phyloP scores from a whole-genome alignment of 2,797 vertebrate species.

The Labeo calbasu region DNA sequence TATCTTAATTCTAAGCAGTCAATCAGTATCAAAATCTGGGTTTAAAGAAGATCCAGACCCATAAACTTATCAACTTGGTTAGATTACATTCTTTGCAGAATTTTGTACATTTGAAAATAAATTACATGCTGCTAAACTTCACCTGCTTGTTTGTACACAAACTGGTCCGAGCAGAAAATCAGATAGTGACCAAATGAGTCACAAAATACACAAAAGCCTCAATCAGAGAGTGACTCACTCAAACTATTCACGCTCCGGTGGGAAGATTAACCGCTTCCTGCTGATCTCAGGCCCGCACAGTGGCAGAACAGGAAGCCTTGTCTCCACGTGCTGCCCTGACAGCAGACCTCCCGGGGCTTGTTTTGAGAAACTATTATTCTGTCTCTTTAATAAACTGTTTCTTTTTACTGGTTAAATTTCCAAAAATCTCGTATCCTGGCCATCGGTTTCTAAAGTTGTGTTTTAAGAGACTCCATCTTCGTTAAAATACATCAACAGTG shows the following conservation, averaged over 20 bases:
- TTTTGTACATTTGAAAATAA: background rate
- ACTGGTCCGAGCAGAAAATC: constrained; percentile 30
- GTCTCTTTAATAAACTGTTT: background rate
- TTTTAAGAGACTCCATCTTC: background rate
- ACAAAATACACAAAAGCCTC: constrained; percentile 50
- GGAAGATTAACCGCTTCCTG: constrained; percentile 63
- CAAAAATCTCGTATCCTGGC: background rate
- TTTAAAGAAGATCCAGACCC: background rate
- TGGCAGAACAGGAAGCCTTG: constrained; percentile 48
- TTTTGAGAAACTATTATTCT: background rate
- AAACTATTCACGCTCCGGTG: constrained; percentile 52
- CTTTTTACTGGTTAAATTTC: background rate
- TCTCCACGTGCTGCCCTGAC: constrained; percentile 9
- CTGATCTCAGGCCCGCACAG: constrained; percentile 25
- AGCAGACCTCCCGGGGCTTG: background rate
- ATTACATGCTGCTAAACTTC: background rate
- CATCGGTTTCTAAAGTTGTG: background rate
- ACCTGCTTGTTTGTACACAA: constrained; percentile 56
- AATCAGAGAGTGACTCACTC: constrained; percentile 57
- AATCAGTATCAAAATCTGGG: background rate
- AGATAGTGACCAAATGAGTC: constrained; percentile 56
- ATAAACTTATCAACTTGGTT: background rate
- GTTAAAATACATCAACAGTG: constrained; percentile 21
- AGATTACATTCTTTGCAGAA: background rate
- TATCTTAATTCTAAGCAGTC: no score